Evolutionary conservation across 1,140 invertebrate species (phyloP).

Genomic region (Macrotrachela quadricornifera): DNA sequence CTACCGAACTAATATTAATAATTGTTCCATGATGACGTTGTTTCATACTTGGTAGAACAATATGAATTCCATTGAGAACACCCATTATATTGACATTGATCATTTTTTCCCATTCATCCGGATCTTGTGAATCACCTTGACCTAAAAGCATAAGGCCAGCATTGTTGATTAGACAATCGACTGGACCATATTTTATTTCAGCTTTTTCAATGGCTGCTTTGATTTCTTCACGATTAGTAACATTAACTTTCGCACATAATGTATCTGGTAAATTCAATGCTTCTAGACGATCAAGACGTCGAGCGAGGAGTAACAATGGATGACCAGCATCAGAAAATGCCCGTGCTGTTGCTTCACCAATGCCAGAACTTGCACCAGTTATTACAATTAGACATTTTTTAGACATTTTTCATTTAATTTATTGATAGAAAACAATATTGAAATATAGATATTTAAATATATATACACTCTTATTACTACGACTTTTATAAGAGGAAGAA

Average conservation of each 20-base stretch:
- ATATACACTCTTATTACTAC: too few species aligned
- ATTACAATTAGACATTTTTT: too few species aligned
- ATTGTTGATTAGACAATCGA: conserved; percentile 31
- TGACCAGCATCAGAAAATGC: conserved; percentile 21
- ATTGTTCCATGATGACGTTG: conserved; percentile 27
- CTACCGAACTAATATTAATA: conserved; percentile 32
- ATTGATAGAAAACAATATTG: too few species aligned
- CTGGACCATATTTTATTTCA: too few species aligned
- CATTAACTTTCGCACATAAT: conserved; percentile 1
- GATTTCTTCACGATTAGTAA: background rate
- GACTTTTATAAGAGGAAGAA: too few species aligned
- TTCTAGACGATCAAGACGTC: too few species aligned
- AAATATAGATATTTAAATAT: too few species aligned
- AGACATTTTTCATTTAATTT: too few species aligned
- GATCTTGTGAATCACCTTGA: conserved; percentile 25
- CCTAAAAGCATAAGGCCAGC: conserved; percentile 33
- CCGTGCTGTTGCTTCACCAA: conserved; percentile 21
- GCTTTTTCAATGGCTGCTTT: conserved; percentile 8
- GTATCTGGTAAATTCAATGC: conserved; percentile 1
- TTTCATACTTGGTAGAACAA: conserved; percentile 29
- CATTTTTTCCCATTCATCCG: conserved; percentile 27
- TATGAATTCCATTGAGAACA: conserved; percentile 28
- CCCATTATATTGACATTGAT: conserved; percentile 31
- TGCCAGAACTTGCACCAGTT: conserved; percentile 23
- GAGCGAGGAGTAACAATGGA: too few species aligned